Percentiles rank a stretch among this genome's conserved stretches.
Evolutionary conservation across 2,113 vertebrate genomes (phyloP).

Genomic region (Vidua macroura): DNA sequence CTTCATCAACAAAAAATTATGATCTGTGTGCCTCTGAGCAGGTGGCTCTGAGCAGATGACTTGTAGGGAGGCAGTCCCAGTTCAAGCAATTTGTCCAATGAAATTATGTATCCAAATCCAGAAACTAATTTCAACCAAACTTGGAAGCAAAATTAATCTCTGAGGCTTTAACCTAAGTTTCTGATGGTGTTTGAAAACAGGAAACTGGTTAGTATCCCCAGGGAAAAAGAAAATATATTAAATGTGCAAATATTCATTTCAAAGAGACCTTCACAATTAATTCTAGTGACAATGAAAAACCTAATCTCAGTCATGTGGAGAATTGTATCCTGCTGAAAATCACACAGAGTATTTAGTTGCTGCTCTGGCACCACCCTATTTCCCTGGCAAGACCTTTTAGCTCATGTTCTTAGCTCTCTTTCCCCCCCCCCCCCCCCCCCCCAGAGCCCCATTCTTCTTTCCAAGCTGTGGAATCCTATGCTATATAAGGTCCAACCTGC

Average conservation of each 20-base stretch:
- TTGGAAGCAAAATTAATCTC: not conserved
- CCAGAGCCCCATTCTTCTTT: not conserved
- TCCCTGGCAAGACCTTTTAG: not conserved
- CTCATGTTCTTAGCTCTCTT: not conserved
- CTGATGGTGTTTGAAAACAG: not conserved
- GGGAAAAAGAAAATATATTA: not conserved
- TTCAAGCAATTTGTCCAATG: not conserved
- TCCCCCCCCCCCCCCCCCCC: too few species aligned
- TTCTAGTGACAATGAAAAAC: not conserved
- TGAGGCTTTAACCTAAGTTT: not conserved
- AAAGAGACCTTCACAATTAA: not conserved
- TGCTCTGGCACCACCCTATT: not conserved
- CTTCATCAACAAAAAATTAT: not conserved
- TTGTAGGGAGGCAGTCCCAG: not conserved
- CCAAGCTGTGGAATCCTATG: accelerated
- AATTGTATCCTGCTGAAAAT: not conserved
- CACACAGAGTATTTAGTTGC: not conserved
- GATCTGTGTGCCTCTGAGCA: not conserved
- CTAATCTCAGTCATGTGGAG: not conserved
- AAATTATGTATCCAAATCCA: not conserved
- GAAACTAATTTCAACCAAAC: not conserved
- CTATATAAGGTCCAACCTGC: not conserved
- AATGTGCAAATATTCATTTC: not conserved
- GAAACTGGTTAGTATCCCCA: not conserved
- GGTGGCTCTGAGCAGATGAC: not conserved